Percentiles rank a stretch among this genome's conserved stretches.
Conservation (phyloP, 1,140 invertebrate genomes). For the Oscheius sp. region DNA sequence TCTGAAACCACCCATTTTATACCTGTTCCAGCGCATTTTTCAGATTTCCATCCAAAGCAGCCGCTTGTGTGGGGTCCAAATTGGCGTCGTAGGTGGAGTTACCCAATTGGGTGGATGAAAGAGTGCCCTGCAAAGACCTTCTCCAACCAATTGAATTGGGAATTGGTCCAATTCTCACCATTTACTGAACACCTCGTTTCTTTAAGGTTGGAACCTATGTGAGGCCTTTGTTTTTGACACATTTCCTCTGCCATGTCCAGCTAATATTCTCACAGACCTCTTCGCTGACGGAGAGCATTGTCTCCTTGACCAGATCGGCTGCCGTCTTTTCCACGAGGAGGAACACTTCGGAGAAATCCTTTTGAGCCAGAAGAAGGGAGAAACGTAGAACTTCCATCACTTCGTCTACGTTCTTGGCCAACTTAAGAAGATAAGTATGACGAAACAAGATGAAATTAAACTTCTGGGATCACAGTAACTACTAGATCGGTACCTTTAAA, state of each 20-base stretch:
- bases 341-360: constrained; percentile 2
- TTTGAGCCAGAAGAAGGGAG: constrained; percentile 34
- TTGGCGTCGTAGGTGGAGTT: constrained; percentile 28
- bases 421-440: constrained; percentile 4
- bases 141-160: no score
- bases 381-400: constrained; percentile 10
- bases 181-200: no score
- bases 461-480: constrained; percentile 15
- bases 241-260: not conserved
- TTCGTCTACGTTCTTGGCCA: constrained; percentile 14
- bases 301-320: constrained; percentile 5
- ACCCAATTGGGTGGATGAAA: constrained; percentile 23
- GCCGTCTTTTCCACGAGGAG: constrained; percentile 8
- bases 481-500: no score
- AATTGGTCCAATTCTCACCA: no score
- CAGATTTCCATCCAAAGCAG: not conserved
- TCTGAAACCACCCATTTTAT: not conserved
- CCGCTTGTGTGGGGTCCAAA: constrained; percentile 13
- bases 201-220: no score
- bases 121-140: constrained; percentile 16
- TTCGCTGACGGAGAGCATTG: constrained; percentile 33
- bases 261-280: constrained; percentile 7
- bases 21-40: not conserved
- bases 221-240: no score
- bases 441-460: not conserved